Evolutionary conservation across 2,797 vertebrate species (phyloP).

Genomic region (Pangasius mekongensis): DNA sequence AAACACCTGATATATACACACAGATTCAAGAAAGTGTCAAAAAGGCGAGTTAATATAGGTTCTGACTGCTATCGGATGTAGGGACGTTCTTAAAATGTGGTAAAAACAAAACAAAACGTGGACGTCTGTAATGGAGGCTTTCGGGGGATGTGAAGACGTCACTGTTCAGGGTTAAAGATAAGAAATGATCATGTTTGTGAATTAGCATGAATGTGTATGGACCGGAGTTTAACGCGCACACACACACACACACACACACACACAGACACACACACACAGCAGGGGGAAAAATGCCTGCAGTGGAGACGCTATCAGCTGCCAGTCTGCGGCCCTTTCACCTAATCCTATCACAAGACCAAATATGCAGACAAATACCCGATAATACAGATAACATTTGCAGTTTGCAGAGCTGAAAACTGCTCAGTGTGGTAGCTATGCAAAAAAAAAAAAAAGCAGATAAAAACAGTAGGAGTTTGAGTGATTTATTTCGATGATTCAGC

Average conservation of each 20-base stretch:
- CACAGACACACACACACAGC: conserved; percentile 14
- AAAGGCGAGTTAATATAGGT: not conserved
- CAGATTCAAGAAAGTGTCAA: conserved; percentile 32
- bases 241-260: conserved; percentile 28
- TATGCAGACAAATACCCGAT: conserved; percentile 55
- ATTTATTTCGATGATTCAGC: not conserved
- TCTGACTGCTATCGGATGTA: not conserved
- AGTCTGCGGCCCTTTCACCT: conserved; percentile 44
- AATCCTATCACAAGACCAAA: conserved; percentile 60
- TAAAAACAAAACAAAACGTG: not conserved
- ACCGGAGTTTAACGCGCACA: not conserved
- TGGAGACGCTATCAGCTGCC: conserved; percentile 46
- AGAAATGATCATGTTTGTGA: conserved; percentile 12
- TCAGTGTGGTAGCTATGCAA: conserved; percentile 8
- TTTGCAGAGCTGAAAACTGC: conserved; percentile 42
- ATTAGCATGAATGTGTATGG: conserved; percentile 6
- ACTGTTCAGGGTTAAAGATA: conserved; percentile 19
- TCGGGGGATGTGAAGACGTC: not conserved
- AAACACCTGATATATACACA: not conserved
- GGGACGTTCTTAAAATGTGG: not conserved
- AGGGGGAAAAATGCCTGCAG: conserved; percentile 24
- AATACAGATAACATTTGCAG: conserved; percentile 51
- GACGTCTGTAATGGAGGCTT: not conserved
- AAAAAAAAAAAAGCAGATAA: not conserved
- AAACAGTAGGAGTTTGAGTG: not conserved